These are phyloP conservation scores for Homarus gammarus DNA, from an alignment of 2,888 invertebrate genomes.

Conservation along the genomic window DNA sequence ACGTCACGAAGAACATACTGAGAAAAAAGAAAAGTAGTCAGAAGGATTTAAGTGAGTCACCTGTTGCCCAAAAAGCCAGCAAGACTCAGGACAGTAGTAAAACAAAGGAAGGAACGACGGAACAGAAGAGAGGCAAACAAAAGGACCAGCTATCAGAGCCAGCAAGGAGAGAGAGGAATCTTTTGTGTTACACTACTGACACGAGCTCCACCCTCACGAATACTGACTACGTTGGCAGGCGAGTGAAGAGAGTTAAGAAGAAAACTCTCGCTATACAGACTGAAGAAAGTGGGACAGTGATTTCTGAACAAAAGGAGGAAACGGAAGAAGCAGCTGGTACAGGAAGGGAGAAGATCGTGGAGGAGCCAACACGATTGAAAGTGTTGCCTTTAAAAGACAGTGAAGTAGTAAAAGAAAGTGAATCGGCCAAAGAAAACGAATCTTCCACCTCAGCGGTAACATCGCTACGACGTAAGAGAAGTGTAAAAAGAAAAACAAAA, in stretches of 20 bases:
- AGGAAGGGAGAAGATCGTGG: not conserved
- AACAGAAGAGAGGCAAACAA: not conserved
- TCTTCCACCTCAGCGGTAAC: constrained; percentile 21
- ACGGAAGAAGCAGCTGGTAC: not conserved
- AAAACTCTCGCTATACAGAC: constrained; percentile 44
- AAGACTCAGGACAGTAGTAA: constrained; percentile 20
- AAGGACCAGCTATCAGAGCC: not conserved
- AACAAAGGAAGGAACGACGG: not conserved
- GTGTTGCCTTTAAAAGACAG: not conserved
- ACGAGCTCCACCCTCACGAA: constrained; percentile 57
- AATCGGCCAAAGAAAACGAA: constrained; percentile 16
- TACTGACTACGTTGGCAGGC: constrained; percentile 40
- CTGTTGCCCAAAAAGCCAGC: not conserved
- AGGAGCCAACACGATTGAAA: not conserved
- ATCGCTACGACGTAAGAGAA: constrained; percentile 40
- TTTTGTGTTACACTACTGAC: constrained; percentile 41
- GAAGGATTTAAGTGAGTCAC: constrained; percentile 38
- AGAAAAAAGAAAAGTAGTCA: constrained; percentile 49
- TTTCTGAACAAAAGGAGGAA: constrained; percentile 32
- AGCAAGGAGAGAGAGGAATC: not conserved
- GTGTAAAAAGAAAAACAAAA: constrained; percentile 33
- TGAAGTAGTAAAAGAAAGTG: constrained; percentile 3
- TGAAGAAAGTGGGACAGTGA: not conserved
- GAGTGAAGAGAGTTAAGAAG: constrained; percentile 39
- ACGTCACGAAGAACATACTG: constrained; percentile 30